Conservation (phyloP, 2,888 invertebrate species). For the Entomobrya proxima region DNA sequence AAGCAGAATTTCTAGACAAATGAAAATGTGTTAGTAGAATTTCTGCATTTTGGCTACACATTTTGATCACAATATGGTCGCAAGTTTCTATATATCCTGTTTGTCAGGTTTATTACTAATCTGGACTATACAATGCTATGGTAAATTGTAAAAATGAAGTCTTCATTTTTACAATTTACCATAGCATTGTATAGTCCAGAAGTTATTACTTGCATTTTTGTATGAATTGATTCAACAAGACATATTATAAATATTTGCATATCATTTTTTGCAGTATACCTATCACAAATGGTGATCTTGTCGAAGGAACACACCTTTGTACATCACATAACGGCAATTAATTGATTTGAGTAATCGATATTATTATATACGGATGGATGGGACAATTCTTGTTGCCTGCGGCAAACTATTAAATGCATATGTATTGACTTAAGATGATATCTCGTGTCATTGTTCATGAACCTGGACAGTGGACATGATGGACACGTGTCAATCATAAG, state of each 20-base stretch:
- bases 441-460: conserved; percentile 1
- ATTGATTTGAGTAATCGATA: conserved; percentile 2
- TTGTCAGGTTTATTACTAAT: too few relatives aligned
- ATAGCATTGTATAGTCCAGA: neutral
- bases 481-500: conserved; percentile 22
- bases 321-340: conserved; percentile 2
- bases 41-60: too few relatives aligned
- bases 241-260: conserved; percentile 40
- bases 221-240: neutral
- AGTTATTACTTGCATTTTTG: conserved; percentile 1
- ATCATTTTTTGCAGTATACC: conserved; percentile 7
- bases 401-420: neutral
- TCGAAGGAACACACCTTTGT: neutral
- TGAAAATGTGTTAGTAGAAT: too few relatives aligned
- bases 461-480: neutral
- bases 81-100: too few relatives aligned
- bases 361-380: neutral
- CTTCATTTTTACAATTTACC: too few relatives aligned
- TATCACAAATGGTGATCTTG: conserved; percentile 18
- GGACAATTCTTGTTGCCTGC: conserved; percentile 1
- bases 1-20: too few relatives aligned
- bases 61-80: too few relatives aligned
- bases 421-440: conserved; percentile 22
- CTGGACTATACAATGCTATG: too few relatives aligned
- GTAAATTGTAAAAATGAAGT: too few relatives aligned